phyloP scores from a whole-genome alignment of 2,888 invertebrate species.

The Hyles lineata region DNA sequence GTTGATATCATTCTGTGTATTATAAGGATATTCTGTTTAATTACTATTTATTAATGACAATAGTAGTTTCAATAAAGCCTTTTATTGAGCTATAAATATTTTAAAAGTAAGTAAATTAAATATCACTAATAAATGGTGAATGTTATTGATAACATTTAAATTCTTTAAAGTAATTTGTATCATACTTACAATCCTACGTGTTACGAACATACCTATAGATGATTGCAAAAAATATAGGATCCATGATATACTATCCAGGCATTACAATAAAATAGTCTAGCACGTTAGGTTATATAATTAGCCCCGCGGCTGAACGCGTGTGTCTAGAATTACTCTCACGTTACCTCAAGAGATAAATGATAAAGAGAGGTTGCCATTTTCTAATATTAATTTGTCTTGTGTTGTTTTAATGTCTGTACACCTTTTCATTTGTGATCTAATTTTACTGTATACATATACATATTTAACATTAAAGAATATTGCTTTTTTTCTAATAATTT shows the following conservation, averaged over 20 bases:
- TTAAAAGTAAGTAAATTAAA: no score
- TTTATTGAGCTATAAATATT: no score
- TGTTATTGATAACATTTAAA: no score
- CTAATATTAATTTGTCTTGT: not conserved
- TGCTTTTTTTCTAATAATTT: no score
- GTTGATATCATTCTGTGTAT: no score
- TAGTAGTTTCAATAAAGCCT: no score
- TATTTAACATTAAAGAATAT: no score
- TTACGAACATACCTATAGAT: not conserved
- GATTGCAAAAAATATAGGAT: slow-evolving; percentile 6
- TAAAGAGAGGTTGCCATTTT: not conserved
- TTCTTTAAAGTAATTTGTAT: not conserved
- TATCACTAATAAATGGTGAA: no score
- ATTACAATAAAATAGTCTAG: slow-evolving; percentile 9
- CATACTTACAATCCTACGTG: not conserved
- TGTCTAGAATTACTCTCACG: not conserved
- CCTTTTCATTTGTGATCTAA: no score
- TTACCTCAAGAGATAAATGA: not conserved
- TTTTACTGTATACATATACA: no score
- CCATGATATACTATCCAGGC: not conserved
- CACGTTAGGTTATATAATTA: slow-evolving; percentile 32
- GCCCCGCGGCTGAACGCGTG: not conserved
- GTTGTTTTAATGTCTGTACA: not conserved
- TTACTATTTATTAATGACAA: no score
- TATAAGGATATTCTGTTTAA: no score